Conservation (phyloP, 2,888 invertebrate species). For the Teinopalpus imperialis region DNA sequence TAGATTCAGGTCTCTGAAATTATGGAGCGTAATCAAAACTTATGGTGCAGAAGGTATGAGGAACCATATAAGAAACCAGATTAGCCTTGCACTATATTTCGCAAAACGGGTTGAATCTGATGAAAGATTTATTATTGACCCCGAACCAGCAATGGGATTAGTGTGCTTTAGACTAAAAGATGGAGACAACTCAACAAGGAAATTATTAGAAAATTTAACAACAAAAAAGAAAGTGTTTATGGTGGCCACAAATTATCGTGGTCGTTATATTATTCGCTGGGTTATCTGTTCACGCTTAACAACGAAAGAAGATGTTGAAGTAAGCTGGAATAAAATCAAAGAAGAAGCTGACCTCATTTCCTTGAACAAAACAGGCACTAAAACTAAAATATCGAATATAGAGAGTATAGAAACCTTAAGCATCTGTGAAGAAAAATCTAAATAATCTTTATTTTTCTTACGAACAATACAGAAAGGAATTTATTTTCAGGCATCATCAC, state of each 20-base stretch:
- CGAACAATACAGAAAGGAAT: too few relatives aligned
- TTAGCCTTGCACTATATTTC: conserved; percentile 89
- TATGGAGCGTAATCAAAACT: conserved; percentile 95
- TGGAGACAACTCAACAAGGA: conserved; percentile 85
- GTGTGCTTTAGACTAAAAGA: conserved; percentile 95
- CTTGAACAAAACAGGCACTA: conserved; percentile 47
- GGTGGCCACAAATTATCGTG: conserved; percentile 87
- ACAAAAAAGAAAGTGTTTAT: conserved; percentile 90
- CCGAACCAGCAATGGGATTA: conserved; percentile 88
- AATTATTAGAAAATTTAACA: conserved; percentile 87
- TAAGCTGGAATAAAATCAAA: conserved; percentile 86
- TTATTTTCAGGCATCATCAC: too few relatives aligned
- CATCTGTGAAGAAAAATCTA: conserved; percentile 59
- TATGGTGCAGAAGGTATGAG: conserved; percentile 92
- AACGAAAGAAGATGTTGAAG: conserved; percentile 86
- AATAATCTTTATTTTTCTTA: too few relatives aligned
- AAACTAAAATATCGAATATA: conserved; percentile 45
- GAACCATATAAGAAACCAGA: conserved; percentile 88
- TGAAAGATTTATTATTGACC: conserved; percentile 89
- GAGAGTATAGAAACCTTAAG: conserved; percentile 53
- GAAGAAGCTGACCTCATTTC: conserved; percentile 73
- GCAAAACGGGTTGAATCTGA: conserved; percentile 87
- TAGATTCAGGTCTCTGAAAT: conserved; percentile 93
- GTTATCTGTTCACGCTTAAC: conserved; percentile 90
- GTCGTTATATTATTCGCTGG: conserved; percentile 88